These are phyloP conservation scores for Acanthosoma haemorrhoidale DNA, from an alignment of 2,888 invertebrate genomes.

Conservation along the genomic window DNA sequence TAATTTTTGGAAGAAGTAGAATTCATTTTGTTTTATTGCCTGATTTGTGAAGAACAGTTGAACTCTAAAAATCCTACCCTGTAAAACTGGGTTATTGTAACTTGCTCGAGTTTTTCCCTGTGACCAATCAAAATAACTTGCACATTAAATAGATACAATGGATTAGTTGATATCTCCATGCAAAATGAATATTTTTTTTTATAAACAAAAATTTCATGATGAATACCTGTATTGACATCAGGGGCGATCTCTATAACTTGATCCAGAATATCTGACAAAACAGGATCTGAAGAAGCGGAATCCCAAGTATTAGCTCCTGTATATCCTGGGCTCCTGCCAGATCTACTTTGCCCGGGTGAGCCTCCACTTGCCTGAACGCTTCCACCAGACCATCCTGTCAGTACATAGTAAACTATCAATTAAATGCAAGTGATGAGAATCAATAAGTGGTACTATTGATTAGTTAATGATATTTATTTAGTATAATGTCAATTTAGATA, in stretches of 20 bases:
- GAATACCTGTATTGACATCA: slow-evolving; percentile 50
- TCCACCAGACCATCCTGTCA: slow-evolving; percentile 40
- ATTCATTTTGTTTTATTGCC: no score
- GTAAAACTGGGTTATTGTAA: no score
- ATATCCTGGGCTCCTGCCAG: slow-evolving; percentile 47
- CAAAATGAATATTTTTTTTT: background rate
- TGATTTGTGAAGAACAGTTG: no score
- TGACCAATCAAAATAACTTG: background rate
- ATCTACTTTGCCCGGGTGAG: slow-evolving; percentile 44
- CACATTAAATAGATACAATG: no score
- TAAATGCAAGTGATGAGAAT: no score
- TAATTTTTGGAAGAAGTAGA: no score
- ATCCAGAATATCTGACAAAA: slow-evolving; percentile 77
- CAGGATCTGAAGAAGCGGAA: slow-evolving; percentile 55
- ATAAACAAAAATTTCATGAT: background rate
- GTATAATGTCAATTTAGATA: background rate
- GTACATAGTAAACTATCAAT: no score
- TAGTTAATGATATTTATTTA: no score
- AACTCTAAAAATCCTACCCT: no score
- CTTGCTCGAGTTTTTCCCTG: no score
- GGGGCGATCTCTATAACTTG: slow-evolving; percentile 76
- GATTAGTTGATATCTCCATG: background rate
- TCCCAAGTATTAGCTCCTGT: slow-evolving; percentile 45
- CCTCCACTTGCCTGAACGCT: slow-evolving; percentile 35
- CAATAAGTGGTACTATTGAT: no score